A percentile compares a stretch with the other conserved stretches of the same genome.
These are phyloP conservation scores for Gonatopus flavifemur DNA, from an alignment of 1,140 invertebrate genomes.

Conservation along the genomic window DNA sequence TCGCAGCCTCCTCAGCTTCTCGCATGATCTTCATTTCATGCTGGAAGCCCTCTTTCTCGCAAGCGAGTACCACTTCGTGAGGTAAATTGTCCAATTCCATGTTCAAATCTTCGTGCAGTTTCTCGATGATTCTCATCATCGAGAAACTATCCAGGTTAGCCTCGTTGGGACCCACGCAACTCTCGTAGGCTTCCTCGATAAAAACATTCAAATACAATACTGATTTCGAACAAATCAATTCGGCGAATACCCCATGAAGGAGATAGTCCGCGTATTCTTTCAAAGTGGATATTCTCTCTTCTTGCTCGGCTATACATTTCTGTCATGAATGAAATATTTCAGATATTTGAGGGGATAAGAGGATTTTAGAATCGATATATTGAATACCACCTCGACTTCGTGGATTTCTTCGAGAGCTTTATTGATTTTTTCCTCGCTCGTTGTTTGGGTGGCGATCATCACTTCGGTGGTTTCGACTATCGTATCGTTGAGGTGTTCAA, in stretches of 20 bases:
- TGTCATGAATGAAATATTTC: slow-evolving; percentile 7
- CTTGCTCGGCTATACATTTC: slow-evolving; percentile 44
- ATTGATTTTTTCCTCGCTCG: slow-evolving; percentile 44
- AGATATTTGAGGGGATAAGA: slow-evolving; percentile 1
- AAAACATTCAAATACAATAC: slow-evolving; percentile 64
- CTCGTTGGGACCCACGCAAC: slow-evolving; percentile 62
- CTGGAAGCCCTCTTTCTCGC: slow-evolving; percentile 62
- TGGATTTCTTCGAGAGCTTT: slow-evolving; percentile 41
- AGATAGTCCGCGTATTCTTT: slow-evolving; percentile 53
- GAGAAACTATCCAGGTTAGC: slow-evolving; percentile 56
- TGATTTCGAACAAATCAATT: slow-evolving; percentile 60
- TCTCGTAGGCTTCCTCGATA: slow-evolving; percentile 68
- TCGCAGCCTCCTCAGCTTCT: slow-evolving; percentile 62
- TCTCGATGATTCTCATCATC: slow-evolving; percentile 67
- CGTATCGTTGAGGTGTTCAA: slow-evolving; percentile 63
- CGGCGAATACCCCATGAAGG: slow-evolving; percentile 53
- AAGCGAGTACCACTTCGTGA: slow-evolving; percentile 60
- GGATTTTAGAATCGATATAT: background rate
- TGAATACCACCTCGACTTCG: slow-evolving; percentile 40
- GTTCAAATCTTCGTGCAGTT: slow-evolving; percentile 62
- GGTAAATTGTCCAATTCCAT: slow-evolving; percentile 63
- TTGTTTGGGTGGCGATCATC: slow-evolving; percentile 53
- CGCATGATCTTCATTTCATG: slow-evolving; percentile 62
- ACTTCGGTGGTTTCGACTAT: slow-evolving; percentile 58
- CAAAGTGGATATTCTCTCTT: slow-evolving; percentile 48